Conservation (phyloP, 2,888 invertebrate species). For the Marasmarcha lunaedactyla region DNA sequence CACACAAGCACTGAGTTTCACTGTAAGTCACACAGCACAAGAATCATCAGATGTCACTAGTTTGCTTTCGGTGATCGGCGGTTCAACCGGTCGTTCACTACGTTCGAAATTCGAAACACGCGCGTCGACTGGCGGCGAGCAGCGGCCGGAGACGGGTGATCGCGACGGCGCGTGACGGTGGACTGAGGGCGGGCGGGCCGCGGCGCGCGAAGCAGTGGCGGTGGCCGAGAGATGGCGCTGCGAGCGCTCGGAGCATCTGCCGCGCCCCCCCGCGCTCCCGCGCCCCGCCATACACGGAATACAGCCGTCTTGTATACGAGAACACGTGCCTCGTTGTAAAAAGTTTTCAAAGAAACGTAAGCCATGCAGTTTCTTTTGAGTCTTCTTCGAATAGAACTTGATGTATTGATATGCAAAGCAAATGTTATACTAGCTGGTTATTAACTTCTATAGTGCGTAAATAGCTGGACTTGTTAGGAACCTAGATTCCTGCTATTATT, state of each 20-base stretch:
- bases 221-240: conserved; percentile 62
- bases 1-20: conserved; percentile 61
- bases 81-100: conserved; percentile 63
- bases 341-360: conserved; percentile 2
- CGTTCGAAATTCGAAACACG: conserved; percentile 66
- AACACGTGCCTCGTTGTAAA: conserved; percentile 45
- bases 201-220: conserved; percentile 47
- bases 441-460: too few species aligned
- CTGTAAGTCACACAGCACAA: conserved; percentile 66
- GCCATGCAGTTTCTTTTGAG: too few species aligned
- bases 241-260: conserved; percentile 65
- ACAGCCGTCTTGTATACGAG: conserved; percentile 47
- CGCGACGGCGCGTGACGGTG: conserved; percentile 61
- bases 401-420: too few species aligned
- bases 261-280: conserved; percentile 22
- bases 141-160: conserved; percentile 43
- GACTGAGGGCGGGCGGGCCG: conserved; percentile 65
- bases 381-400: too few species aligned
- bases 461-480: too few species aligned
- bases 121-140: conserved; percentile 53
- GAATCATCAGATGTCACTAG: conserved; percentile 54
- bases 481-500: too few species aligned
- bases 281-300: conserved; percentile 53
- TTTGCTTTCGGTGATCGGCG: conserved; percentile 31
- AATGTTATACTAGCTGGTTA: too few species aligned